phyloP scores from a whole-genome alignment of 1,140 invertebrate species.

The Calosoma granatense region DNA sequence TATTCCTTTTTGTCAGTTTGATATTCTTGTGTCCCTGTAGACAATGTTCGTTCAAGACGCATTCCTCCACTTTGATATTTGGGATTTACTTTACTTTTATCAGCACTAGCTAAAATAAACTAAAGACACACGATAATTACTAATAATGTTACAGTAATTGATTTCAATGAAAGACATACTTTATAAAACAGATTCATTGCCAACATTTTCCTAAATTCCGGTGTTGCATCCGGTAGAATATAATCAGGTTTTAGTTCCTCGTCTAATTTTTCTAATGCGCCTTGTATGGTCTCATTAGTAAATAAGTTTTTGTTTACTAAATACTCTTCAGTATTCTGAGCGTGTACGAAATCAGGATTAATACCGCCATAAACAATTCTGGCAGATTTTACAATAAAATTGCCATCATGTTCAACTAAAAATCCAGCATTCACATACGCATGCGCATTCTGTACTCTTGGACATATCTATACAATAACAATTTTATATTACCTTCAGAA shows the following conservation, averaged over 20 bases:
- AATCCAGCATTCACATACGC: conserved; percentile 67
- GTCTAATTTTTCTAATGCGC: conserved; percentile 41
- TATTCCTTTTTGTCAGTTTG: neutral
- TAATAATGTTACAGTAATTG: neutral
- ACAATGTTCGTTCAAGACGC: neutral
- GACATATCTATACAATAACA: conserved; percentile 47
- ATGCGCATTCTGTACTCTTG: conserved; percentile 62
- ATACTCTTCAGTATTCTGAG: conserved; percentile 44
- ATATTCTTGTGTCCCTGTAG: neutral
- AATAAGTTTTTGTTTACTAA: conserved; percentile 33
- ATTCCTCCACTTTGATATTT: conserved; percentile 6
- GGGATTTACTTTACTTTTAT: neutral
- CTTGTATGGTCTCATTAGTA: conserved; percentile 34
- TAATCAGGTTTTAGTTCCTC: conserved; percentile 46
- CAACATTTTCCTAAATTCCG: conserved; percentile 44
- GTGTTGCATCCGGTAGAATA: conserved; percentile 40
- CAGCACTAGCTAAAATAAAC: conserved; percentile 1
- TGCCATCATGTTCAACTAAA: conserved; percentile 34
- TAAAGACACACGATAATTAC: neutral
- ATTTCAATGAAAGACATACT: conserved; percentile 14
- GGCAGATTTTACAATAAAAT: conserved; percentile 30
- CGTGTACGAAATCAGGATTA: conserved; percentile 32
- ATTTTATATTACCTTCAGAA: too few species aligned
- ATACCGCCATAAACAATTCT: conserved; percentile 2
- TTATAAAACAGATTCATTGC: conserved; percentile 54